A percentile compares a stretch with the other conserved stretches of the same genome.
These are phyloP conservation scores for Caenorhabditis angaria DNA, from an alignment of 2,888 invertebrate genomes.

Conservation along the genomic window DNA sequence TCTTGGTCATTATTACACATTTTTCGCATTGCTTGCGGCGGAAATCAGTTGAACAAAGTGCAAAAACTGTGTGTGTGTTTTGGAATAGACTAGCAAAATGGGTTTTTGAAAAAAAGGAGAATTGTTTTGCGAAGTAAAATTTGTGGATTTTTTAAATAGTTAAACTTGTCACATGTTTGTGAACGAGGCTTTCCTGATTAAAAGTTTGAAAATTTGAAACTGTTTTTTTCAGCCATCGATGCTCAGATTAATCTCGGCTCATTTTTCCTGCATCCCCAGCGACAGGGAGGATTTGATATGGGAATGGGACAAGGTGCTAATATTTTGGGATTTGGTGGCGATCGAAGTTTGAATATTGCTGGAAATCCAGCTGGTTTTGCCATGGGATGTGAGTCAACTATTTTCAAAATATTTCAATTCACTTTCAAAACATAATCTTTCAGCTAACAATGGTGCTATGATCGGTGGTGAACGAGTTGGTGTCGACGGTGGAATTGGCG, in stretches of 20 bases:
- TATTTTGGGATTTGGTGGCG: constrained; percentile 64
- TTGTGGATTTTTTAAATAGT: too few relatives aligned
- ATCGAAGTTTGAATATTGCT: constrained; percentile 52
- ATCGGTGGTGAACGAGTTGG: constrained; percentile 60
- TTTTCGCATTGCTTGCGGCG: too few relatives aligned
- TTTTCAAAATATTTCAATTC: background rate
- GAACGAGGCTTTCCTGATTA: too few relatives aligned
- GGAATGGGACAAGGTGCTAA: constrained; percentile 62
- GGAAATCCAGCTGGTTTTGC: constrained; percentile 48
- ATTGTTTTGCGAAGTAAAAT: too few relatives aligned
- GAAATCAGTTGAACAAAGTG: too few relatives aligned
- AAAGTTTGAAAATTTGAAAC: too few relatives aligned
- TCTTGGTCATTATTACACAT: too few relatives aligned
- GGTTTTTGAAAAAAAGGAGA: too few relatives aligned
- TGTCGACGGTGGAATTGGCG: constrained; percentile 46
- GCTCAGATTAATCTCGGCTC: constrained; percentile 53
- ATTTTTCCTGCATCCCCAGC: constrained; percentile 47
- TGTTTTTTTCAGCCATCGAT: background rate
- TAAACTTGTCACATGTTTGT: too few relatives aligned
- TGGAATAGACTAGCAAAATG: too few relatives aligned
- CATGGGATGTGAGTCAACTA: constrained; percentile 32
- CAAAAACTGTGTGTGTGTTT: too few relatives aligned
- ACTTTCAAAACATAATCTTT: constrained; percentile 13
- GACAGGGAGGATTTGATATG: constrained; percentile 48
- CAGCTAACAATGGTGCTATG: constrained; percentile 57